Evolutionary conservation across 2,797 vertebrate species (phyloP).

Genomic region (Pristis pectinata): DNA sequence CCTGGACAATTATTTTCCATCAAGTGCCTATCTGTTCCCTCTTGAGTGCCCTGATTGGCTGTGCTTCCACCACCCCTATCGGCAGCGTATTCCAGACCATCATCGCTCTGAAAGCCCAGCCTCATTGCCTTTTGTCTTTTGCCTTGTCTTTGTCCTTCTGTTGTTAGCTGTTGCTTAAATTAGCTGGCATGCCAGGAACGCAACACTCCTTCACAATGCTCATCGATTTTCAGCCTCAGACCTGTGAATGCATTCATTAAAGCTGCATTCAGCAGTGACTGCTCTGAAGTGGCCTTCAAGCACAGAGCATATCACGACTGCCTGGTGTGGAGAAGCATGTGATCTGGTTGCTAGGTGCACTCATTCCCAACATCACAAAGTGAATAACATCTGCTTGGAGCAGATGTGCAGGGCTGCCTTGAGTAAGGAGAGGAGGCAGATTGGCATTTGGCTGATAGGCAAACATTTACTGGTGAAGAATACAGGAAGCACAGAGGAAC

Average conservation of each 20-base stretch:
- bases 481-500: not conserved
- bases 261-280: not conserved
- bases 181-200: not conserved
- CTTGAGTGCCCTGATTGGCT: no score
- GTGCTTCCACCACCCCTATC: no score
- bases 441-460: not conserved
- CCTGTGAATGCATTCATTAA: not conserved
- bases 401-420: not conserved
- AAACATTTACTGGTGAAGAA: not conserved
- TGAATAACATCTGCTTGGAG: not conserved
- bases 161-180: not conserved
- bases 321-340: conserved; percentile 2
- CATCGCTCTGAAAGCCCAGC: not conserved
- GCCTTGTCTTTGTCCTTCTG: no score
- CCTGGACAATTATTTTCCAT: no score
- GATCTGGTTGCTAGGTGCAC: conserved; percentile 26
- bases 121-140: not conserved
- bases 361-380: conserved; percentile 15
- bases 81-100: no score
- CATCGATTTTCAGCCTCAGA: not conserved
- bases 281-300: conserved; percentile 18
- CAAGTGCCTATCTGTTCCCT: no score
- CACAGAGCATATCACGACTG: not conserved
- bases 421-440: not conserved
- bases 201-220: not conserved